A percentile compares a stretch with the other conserved stretches of the same genome.
These are phyloP conservation scores for Notodonta ziczac DNA, from an alignment of 2,888 invertebrate species.

Conservation along the genomic window DNA sequence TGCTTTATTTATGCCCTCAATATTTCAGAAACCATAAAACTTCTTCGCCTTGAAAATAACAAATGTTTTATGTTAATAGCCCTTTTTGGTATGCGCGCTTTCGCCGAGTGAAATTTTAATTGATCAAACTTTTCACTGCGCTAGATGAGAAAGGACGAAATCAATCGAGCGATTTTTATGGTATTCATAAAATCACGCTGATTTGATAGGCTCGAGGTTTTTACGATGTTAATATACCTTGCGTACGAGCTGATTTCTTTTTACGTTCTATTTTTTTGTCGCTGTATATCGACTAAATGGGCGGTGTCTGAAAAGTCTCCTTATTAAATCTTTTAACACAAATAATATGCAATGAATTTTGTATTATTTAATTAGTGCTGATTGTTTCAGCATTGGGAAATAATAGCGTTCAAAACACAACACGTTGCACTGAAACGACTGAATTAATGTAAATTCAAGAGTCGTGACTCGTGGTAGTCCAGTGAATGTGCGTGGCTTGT, in stretches of 20 bases:
- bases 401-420: no score
- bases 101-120: constrained; percentile 47
- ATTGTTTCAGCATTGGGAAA: no score
- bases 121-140: constrained; percentile 32
- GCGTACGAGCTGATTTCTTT: constrained; percentile 34
- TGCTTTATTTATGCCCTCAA: constrained; percentile 80
- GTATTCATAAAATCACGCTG: constrained; percentile 43
- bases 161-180: constrained; percentile 41
- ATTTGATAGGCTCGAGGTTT: constrained; percentile 41
- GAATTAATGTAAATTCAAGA: no score
- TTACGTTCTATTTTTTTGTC: constrained; percentile 20
- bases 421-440: no score
- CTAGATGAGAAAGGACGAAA: constrained; percentile 32
- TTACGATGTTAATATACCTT: constrained; percentile 38
- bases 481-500: no score
- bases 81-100: constrained; percentile 53
- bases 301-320: no score
- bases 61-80: constrained; percentile 79
- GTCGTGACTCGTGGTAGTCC: no score
- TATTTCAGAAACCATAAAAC: constrained; percentile 84
- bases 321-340: no score
- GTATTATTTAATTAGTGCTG: no score
- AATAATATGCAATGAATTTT: no score
- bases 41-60: constrained; percentile 74
- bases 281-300: no score